These are phyloP conservation scores for Xiphophorus hellerii DNA, from an alignment of 2,113 vertebrate species.

Conservation along the genomic window DNA sequence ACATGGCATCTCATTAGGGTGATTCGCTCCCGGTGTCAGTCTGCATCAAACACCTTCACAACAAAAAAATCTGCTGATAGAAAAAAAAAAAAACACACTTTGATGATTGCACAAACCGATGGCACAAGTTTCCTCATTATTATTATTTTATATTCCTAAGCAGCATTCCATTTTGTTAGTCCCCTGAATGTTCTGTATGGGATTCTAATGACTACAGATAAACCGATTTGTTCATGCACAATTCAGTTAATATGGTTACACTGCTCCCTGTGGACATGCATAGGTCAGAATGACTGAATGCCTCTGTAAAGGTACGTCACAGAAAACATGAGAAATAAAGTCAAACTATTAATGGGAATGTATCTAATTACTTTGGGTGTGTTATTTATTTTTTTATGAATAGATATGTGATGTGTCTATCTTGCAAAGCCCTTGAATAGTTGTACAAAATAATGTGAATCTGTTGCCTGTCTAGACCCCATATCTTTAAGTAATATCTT, in stretches of 20 bases:
- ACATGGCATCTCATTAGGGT: slow-evolving; percentile 71
- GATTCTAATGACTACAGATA: neutral
- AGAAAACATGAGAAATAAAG: neutral
- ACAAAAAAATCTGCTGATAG: slow-evolving; percentile 23
- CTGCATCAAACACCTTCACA: slow-evolving; percentile 56
- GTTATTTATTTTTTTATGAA: neutral
- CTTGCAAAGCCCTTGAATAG: neutral
- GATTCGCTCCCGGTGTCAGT: slow-evolving; percentile 60
- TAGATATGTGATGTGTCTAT: neutral
- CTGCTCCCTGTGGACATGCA: neutral
- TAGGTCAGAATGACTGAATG: neutral
- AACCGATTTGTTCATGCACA: neutral
- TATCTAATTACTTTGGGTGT: no score
- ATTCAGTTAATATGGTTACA: neutral
- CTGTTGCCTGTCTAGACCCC: neutral
- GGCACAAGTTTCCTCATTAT: slow-evolving; percentile 21
- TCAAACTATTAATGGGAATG: neutral
- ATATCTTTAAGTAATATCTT: no score
- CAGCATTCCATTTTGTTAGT: neutral
- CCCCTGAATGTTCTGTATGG: neutral
- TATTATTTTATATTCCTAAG: slow-evolving; percentile 18
- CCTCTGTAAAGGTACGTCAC: neutral
- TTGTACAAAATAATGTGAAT: no score
- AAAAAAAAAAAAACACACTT: slow-evolving; percentile 27
- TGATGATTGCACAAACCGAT: slow-evolving; percentile 44